phyloP scores from a whole-genome alignment of 2,888 invertebrate genomes.

The Diachrysia chrysitis region DNA sequence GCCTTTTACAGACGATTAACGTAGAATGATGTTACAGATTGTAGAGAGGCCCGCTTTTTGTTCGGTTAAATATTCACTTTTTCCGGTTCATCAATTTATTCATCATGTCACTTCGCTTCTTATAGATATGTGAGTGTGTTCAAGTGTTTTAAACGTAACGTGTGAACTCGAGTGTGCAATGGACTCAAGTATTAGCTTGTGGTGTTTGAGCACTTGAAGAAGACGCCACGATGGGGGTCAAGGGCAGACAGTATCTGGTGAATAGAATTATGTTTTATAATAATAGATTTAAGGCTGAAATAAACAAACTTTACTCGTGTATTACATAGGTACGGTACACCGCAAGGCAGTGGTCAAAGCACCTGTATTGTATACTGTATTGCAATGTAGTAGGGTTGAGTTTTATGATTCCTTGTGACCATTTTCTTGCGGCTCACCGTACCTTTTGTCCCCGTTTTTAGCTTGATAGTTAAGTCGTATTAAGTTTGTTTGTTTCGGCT shows the following conservation, averaged over 20 bases:
- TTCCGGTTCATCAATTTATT: neutral
- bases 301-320: neutral
- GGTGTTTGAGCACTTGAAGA: constrained; percentile 47
- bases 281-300: constrained; percentile 21
- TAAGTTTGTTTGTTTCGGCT: neutral
- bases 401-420: too few species aligned
- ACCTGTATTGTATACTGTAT: too few species aligned
- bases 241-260: constrained; percentile 79
- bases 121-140: constrained; percentile 15
- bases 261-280: constrained; percentile 59
- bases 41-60: too few species aligned
- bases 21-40: too few species aligned
- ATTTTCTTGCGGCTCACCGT: too few species aligned
- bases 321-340: too few species aligned
- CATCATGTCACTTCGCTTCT: constrained; percentile 7
- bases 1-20: too few species aligned
- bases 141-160: constrained; percentile 29
- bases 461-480: neutral
- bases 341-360: too few species aligned
- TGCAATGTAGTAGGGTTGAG: too few species aligned
- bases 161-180: constrained; percentile 38
- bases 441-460: too few species aligned
- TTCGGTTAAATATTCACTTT: too few species aligned
- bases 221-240: constrained; percentile 75
- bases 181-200: constrained; percentile 22